These are phyloP conservation scores for Dolichomitus sp. DNA, from an alignment of 2,888 invertebrate species.

Conservation along the genomic window DNA sequence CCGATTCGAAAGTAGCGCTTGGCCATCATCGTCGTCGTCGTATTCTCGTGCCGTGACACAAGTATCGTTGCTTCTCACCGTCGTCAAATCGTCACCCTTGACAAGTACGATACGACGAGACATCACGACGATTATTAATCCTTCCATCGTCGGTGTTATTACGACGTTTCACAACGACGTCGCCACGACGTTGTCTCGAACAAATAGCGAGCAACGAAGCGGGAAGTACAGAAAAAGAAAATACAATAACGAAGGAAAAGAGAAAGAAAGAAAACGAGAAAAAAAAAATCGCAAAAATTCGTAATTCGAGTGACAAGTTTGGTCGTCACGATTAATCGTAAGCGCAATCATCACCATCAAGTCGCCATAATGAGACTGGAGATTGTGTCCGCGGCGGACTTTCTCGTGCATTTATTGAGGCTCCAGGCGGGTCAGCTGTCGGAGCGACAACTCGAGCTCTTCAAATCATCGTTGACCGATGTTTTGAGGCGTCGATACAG, in stretches of 20 bases:
- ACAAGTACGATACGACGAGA: constrained; percentile 25
- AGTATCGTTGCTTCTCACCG: constrained; percentile 1
- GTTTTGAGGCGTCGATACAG: constrained; percentile 87
- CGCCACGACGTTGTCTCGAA: constrained; percentile 36
- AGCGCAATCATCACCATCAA: constrained; percentile 1
- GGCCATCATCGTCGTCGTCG: constrained; percentile 57
- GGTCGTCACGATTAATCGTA: not conserved
- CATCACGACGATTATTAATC: not conserved
- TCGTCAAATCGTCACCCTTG: not conserved
- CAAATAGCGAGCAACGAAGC: not conserved
- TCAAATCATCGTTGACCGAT: constrained; percentile 86
- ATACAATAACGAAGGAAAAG: constrained; percentile 9
- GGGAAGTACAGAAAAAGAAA: not conserved
- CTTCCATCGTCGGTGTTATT: not conserved
- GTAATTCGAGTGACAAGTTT: not conserved
- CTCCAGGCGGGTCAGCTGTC: constrained; percentile 84
- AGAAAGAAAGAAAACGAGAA: not conserved
- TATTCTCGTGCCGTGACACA: constrained; percentile 60
- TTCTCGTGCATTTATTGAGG: constrained; percentile 86
- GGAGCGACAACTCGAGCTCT: constrained; percentile 86
- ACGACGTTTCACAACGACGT: constrained; percentile 22
- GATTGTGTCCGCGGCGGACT: constrained; percentile 87
- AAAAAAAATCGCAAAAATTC: constrained; percentile 16
- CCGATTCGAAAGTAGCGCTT: constrained; percentile 71
- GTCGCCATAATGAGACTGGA: constrained; percentile 86